Evolutionary conservation across 2,797 vertebrate genomes (phyloP).

Genomic region (Sitta carolinensis): DNA sequence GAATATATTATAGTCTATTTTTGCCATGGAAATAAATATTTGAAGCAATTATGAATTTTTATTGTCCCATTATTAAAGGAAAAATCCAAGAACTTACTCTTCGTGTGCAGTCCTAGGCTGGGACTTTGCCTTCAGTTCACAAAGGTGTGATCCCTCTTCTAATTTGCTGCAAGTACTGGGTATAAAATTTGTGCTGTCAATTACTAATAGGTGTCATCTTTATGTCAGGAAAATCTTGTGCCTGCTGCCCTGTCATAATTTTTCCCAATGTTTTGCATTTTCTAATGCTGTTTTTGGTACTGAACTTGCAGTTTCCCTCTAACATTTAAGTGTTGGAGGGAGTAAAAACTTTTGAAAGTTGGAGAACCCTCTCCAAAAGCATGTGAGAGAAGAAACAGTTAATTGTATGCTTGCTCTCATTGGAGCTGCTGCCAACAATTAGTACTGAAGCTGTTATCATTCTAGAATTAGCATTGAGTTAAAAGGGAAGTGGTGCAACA

Average conservation of each 20-base stretch:
- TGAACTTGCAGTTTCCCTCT: neutral
- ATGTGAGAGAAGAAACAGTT: neutral
- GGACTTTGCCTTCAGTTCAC: neutral
- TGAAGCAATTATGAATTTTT: constrained; percentile 54
- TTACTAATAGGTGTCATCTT: neutral
- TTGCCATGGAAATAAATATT: constrained; percentile 88
- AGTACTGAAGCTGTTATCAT: neutral
- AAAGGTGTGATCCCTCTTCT: neutral
- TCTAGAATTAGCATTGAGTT: neutral
- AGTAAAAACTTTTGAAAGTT: neutral
- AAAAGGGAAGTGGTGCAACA: neutral
- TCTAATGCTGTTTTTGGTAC: neutral
- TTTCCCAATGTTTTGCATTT: neutral
- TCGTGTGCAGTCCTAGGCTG: neutral
- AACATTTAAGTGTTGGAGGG: neutral
- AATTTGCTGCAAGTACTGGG: neutral
- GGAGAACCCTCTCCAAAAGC: neutral
- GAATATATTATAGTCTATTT: constrained; percentile 81
- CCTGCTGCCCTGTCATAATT: neutral
- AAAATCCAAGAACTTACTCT: neutral
- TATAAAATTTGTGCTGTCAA: neutral
- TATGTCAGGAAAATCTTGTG: neutral
- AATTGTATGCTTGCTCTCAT: neutral
- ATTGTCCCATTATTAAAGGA: neutral
- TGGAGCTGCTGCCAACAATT: neutral